Evolutionary conservation across 2,797 vertebrate species (phyloP).

Genomic region (Ficedula albicollis): DNA sequence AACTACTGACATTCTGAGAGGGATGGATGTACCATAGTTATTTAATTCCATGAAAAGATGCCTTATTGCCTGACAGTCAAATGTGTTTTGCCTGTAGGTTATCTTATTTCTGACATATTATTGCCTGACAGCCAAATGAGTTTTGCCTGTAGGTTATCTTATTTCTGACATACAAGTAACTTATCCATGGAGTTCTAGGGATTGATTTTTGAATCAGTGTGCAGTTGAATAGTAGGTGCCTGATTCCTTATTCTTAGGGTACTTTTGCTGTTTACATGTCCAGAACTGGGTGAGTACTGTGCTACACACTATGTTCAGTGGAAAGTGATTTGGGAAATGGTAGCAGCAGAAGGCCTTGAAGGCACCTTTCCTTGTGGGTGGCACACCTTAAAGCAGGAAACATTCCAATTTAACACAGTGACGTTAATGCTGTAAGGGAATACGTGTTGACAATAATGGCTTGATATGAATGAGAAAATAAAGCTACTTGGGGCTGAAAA

Average conservation of each 20-base stretch:
- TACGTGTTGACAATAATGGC: neutral
- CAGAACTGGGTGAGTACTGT: neutral
- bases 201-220: neutral
- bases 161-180: neutral
- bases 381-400: neutral
- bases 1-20: neutral
- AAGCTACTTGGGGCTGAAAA: neutral
- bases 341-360: neutral
- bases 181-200: neutral
- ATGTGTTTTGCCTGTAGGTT: neutral
- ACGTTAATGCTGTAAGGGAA: neutral
- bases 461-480: neutral
- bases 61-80: neutral
- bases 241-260: neutral
- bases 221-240: neutral
- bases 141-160: neutral
- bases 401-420: neutral
- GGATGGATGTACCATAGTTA: neutral
- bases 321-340: neutral
- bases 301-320: neutral
- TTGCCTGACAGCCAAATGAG: neutral
- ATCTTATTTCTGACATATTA: neutral
- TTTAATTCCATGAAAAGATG: neutral
- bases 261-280: neutral
- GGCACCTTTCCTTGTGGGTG: neutral